Evolutionary conservation across 37 sponge, comb jelly and placozoan species (phyloP).

Genomic region (Halisarca cf. caerulea): DNA sequence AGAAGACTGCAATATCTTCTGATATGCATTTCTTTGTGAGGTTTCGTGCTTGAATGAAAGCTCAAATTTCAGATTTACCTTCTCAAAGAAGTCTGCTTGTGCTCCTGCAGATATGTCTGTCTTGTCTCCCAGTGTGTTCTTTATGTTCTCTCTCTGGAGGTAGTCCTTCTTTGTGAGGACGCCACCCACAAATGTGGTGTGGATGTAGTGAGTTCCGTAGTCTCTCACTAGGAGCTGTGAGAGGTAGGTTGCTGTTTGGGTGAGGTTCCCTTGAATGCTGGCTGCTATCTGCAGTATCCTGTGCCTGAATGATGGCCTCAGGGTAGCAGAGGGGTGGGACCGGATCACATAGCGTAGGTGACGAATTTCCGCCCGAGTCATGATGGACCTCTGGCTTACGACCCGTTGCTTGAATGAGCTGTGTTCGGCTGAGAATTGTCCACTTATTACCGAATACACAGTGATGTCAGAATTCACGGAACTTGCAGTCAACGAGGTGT

Average conservation of each 20-base stretch:
- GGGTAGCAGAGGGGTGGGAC: conserved; percentile 41
- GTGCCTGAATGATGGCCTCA: conserved; percentile 54
- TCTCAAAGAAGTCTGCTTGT: conserved; percentile 52
- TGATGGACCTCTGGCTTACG: conserved; percentile 36
- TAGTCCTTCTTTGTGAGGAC: conserved; percentile 57
- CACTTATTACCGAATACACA: conserved; percentile 50
- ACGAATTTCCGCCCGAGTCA: conserved; percentile 57
- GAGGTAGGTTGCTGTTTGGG: conserved; percentile 48
- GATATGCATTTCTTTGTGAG: background rate
- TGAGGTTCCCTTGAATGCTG: conserved; percentile 65
- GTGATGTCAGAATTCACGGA: conserved; percentile 48
- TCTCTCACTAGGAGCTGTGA: conserved; percentile 72
- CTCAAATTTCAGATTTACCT: conserved; percentile 19
- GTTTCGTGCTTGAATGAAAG: background rate
- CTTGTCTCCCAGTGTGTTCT: background rate
- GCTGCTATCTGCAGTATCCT: conserved; percentile 70
- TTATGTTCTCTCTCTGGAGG: background rate
- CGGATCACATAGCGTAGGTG: conserved; percentile 48
- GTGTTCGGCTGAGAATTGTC: conserved; percentile 61
- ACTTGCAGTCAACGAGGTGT: conserved; percentile 51
- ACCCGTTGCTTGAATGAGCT: conserved; percentile 34
- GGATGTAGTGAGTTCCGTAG: conserved; percentile 72
- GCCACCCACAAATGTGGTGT: conserved; percentile 62
- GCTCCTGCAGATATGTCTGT: conserved; percentile 47
- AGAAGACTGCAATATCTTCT: background rate